Percentiles rank a stretch among this genome's conserved stretches.
These are phyloP conservation scores for Periplaneta americana DNA, from an alignment of 1,140 invertebrate species.

Conservation along the genomic window DNA sequence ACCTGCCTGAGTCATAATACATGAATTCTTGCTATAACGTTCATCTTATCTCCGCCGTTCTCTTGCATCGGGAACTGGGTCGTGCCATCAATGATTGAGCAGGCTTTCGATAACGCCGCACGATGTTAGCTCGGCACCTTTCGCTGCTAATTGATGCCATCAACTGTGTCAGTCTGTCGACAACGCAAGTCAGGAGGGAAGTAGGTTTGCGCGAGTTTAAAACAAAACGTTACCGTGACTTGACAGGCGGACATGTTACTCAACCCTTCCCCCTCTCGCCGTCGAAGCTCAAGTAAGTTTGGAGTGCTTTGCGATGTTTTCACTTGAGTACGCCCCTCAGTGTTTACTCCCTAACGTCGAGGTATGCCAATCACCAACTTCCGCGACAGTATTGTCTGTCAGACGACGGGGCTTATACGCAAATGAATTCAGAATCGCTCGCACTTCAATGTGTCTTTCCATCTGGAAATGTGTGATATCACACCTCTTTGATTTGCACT, in stretches of 20 bases:
- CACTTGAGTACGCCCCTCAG: not conserved
- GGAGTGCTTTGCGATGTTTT: slow-evolving; percentile 13
- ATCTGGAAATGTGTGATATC: no score
- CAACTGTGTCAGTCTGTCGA: slow-evolving; percentile 2
- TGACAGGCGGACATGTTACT: slow-evolving; percentile 5
- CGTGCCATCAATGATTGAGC: no score
- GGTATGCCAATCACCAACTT: not conserved
- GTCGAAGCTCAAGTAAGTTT: not conserved
- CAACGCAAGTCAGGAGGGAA: not conserved
- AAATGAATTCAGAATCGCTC: not conserved
- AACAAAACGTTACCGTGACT: slow-evolving; percentile 6
- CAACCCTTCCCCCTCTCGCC: not conserved
- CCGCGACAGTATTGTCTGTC: not conserved
- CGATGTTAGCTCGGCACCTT: not conserved
- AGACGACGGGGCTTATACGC: not conserved
- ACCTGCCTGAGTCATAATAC: no score
- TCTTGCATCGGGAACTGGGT: no score
- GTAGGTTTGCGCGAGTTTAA: not conserved
- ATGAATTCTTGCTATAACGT: no score
- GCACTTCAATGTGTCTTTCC: no score
- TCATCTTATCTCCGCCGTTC: no score
- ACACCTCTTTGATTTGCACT: no score
- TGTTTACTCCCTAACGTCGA: not conserved
- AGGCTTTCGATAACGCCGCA: no score
- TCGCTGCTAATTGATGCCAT: slow-evolving; percentile 7